phyloP scores from a whole-genome alignment of 2,113 vertebrate genomes.

The Erinaceus europaeus region DNA sequence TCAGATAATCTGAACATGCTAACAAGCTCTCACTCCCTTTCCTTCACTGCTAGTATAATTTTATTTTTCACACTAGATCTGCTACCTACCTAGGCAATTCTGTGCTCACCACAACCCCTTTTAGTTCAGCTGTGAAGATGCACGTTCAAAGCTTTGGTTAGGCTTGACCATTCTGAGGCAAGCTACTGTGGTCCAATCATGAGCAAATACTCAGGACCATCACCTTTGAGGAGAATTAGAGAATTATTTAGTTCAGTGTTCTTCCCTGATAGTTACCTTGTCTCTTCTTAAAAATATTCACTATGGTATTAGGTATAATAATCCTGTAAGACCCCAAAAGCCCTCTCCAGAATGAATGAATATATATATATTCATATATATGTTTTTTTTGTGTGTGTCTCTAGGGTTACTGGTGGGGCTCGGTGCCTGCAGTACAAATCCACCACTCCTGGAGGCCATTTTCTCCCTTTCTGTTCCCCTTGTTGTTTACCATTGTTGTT shows the following conservation, averaged over 20 bases:
- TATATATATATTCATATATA: neutral
- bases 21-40: neutral
- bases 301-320: too few relatives aligned
- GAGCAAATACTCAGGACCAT: neutral
- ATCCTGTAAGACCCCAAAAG: too few relatives aligned
- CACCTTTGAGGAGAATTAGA: neutral
- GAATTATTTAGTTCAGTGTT: neutral
- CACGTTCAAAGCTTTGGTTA: neutral
- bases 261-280: neutral
- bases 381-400: neutral
- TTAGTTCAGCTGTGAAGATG: neutral
- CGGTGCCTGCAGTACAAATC: too few relatives aligned
- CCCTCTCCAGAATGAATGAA: neutral
- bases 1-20: neutral
- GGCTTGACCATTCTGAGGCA: neutral
- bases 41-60: neutral
- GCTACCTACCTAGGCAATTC: neutral
- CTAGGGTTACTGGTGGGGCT: too few relatives aligned
- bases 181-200: neutral
- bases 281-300: neutral
- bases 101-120: neutral
- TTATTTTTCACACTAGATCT: neutral
- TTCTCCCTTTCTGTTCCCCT: too few relatives aligned
- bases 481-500: too few relatives aligned
- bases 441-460: too few relatives aligned